A percentile compares a stretch with the other conserved stretches of the same genome.
Evolutionary conservation across 2,797 vertebrate species (phyloP).

Genomic region (Remorina albescens): DNA sequence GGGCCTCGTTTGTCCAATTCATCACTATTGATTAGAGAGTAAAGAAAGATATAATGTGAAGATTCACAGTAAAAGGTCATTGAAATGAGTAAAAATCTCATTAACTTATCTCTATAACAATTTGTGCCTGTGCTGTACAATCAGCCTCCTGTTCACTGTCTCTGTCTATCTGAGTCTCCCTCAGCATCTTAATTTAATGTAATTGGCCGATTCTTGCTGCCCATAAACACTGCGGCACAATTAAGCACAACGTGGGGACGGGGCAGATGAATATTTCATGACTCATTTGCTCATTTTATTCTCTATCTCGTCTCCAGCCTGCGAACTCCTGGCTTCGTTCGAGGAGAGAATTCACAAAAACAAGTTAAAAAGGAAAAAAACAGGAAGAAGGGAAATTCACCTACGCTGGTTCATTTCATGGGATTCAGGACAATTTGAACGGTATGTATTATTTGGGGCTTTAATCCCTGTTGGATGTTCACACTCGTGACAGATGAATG

Average conservation of each 20-base stretch:
- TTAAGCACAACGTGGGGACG: constrained; percentile 21
- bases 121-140: constrained; percentile 1
- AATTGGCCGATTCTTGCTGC: constrained; percentile 16
- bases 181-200: constrained; percentile 29
- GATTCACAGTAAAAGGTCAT: constrained; percentile 20
- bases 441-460: not conserved
- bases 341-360: not conserved
- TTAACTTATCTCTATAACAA: constrained; percentile 13
- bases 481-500: not conserved
- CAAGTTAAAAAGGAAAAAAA: not conserved
- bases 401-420: not conserved
- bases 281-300: constrained; percentile 43
- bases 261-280: constrained; percentile 37
- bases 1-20: constrained; percentile 22
- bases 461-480: not conserved
- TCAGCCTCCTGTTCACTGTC: constrained; percentile 5
- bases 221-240: constrained; percentile 21
- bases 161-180: constrained; percentile 13
- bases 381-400: not conserved
- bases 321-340: constrained; percentile 2
- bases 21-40: constrained; percentile 19
- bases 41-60: constrained; percentile 22
- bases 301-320: constrained; percentile 6
- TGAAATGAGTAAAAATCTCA: constrained; percentile 27
- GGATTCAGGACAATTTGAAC: not conserved